Base-by-base conservation (phyloP, 2,888 invertebrate genomes). In the Onchidella celtica region DNA sequence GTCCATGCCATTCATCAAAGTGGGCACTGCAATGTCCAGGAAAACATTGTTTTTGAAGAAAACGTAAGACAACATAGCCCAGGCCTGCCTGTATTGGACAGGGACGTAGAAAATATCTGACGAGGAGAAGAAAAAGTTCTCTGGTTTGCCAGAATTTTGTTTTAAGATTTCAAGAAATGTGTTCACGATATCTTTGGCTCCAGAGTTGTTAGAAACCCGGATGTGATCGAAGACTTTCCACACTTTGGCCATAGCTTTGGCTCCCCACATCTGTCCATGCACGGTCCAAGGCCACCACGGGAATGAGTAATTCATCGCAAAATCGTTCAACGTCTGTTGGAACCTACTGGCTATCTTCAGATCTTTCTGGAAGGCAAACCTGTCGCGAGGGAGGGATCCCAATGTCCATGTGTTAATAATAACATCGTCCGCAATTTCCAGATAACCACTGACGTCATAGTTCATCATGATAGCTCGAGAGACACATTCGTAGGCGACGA, bases 81-180 rank as follows among this genome's bases (percentile, higher is more conserved):
- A 72, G 27, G 27, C 27, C 24, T 47, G 47, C 6, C 72, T 40
- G 72, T 47, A 27, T 27, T 11, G n/a, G 2, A 55, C 21, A 11
- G 77, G 77, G 24, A 78, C 59, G 57, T 78, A 78, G 24, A 78
- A 78, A 11, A 78, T 78, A 36, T 78, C 69, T 0, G 77, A 68
- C 24, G 47, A 32, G 36, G n/a, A 32, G 57, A 68, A 78, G 59
- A 68, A 78, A 57, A 78, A 47, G 32, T 59, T 29, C n/a, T 78
- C 69, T 21, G 36, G 55, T 9, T 57, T 36, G 14, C 69, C 77
- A 14, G 69, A 66, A 34, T 78, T 78, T 4, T 66, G 66, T 11
- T 66, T 29, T 24, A 78, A 47, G 32, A 32, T 78, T 47, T 57
- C 55, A 32, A 69, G 32, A 55, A 78, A 78, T 11, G 29, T 32